A percentile compares a stretch with the other conserved stretches of the same genome.
Evolutionary conservation across 2,797 vertebrate genomes (phyloP).

Genomic region (Myripristis jacobus): DNA sequence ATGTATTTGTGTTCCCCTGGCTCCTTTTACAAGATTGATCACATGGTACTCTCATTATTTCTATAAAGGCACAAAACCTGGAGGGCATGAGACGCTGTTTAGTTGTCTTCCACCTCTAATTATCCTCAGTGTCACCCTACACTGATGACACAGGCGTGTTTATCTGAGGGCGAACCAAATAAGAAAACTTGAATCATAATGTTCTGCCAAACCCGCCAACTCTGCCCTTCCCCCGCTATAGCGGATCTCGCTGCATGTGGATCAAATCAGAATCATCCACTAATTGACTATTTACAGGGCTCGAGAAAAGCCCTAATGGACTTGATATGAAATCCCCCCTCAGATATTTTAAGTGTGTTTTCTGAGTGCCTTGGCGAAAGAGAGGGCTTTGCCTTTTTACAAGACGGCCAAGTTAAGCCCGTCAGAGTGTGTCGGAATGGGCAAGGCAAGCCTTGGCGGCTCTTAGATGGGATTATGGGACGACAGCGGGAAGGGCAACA

Average conservation of each 20-base stretch:
- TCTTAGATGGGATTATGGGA: conserved; percentile 87
- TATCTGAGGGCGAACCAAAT: conserved; percentile 34
- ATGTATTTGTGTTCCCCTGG: conserved; percentile 30
- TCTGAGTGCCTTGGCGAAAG: conserved; percentile 89
- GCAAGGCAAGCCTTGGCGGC: conserved; percentile 80
- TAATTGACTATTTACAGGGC: conserved; percentile 99
- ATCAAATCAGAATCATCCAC: conserved; percentile 97
- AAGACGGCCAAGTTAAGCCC: conserved; percentile 93
- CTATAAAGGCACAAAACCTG: conserved; percentile 43
- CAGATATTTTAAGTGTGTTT: conserved; percentile 94
- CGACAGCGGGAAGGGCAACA: conserved; percentile 85
- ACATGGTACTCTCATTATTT: conserved; percentile 2
- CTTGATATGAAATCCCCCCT: conserved; percentile 96
- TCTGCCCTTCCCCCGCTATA: conserved; percentile 32
- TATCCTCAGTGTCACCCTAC: conserved; percentile 30
- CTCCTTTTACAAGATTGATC: conserved; percentile 46
- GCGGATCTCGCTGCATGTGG: conserved; percentile 95
- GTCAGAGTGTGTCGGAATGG: conserved; percentile 82
- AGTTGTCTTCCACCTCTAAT: conserved; percentile 22
- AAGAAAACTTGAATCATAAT: conserved; percentile 22
- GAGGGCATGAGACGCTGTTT: conserved; percentile 45
- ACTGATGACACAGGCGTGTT: conserved; percentile 36
- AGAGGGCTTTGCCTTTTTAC: conserved; percentile 88
- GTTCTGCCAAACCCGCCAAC: conserved; percentile 42
- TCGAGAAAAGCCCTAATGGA: conserved; percentile 94